Evolutionary conservation across 2,888 invertebrate genomes (phyloP).

Genomic region (Pycnomerus fuliginosus): DNA sequence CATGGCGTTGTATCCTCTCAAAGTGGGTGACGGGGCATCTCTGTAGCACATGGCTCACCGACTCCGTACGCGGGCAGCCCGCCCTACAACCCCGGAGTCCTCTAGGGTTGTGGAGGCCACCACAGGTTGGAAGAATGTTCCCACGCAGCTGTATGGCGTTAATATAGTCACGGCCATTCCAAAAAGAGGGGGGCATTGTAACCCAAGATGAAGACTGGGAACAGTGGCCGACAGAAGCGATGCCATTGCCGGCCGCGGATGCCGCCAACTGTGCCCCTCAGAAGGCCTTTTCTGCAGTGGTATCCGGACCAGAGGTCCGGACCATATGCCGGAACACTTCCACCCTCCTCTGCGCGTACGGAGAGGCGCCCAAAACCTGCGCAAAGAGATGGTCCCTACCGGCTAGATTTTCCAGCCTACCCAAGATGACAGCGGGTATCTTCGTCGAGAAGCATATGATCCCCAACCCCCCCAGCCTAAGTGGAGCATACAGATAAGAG

Average conservation of each 20-base stretch:
- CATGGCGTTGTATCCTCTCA: slow-evolving; percentile 19
- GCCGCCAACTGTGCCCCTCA: neutral
- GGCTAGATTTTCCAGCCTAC: neutral
- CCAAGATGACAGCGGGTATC: too few species aligned
- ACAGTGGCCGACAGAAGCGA: neutral
- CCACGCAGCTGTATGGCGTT: slow-evolving; percentile 29
- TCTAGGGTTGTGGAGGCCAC: slow-evolving; percentile 25
- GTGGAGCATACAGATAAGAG: too few species aligned
- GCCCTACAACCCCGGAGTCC: slow-evolving; percentile 24
- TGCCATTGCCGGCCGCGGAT: neutral
- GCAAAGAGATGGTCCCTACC: neutral
- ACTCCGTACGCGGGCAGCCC: slow-evolving; percentile 28
- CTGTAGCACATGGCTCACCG: slow-evolving; percentile 32
- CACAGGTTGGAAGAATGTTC: slow-evolving; percentile 29
- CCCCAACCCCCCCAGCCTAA: neutral
- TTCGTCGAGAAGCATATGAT: neutral
- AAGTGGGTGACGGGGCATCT: slow-evolving; percentile 27
- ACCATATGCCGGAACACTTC: neutral
- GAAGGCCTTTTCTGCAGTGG: neutral
- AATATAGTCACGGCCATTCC: slow-evolving; percentile 33
- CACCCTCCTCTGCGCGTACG: neutral
- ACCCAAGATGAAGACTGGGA: too few species aligned
- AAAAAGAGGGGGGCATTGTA: slow-evolving; percentile 17
- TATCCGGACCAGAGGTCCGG: neutral
- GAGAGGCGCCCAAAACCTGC: neutral